Conservation (phyloP, 2,797 vertebrate species). For the Amblyraja radiata region DNA sequence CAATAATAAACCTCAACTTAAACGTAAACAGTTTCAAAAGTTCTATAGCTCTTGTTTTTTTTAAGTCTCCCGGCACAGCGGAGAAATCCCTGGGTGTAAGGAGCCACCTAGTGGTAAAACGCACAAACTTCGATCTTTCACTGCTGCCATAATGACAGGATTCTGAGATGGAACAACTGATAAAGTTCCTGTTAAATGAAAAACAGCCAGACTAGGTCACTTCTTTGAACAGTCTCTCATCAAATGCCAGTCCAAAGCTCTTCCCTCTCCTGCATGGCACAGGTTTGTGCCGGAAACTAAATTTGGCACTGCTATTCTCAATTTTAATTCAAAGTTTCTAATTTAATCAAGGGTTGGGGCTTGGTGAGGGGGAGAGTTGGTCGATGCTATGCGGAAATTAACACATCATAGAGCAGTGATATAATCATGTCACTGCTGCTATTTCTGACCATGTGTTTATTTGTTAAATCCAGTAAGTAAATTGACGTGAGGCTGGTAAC, state of each 20-base stretch:
- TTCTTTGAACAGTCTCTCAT: neutral
- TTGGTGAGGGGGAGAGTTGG: neutral
- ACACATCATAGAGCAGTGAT: neutral
- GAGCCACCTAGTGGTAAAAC: constrained; percentile 24
- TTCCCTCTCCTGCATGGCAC: neutral
- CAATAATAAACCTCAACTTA: no score
- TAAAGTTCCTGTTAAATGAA: neutral
- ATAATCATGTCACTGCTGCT: neutral
- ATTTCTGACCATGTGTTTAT: neutral
- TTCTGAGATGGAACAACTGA: no score
- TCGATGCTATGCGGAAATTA: neutral
- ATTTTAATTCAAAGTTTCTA: neutral
- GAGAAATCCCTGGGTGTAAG: constrained; percentile 19
- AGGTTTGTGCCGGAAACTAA: neutral
- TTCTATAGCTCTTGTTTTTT: neutral
- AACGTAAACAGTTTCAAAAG: neutral
- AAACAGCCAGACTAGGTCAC: neutral
- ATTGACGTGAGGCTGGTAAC: neutral
- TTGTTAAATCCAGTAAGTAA: neutral
- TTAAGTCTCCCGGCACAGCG: neutral
- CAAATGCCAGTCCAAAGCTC: neutral
- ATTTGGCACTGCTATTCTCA: neutral
- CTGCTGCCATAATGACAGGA: neutral
- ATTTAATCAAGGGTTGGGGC: neutral
- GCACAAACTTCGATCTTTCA: neutral